Percentiles rank a stretch among this genome's conserved stretches.
phyloP scores from a whole-genome alignment of 2,888 invertebrate genomes.

The Helobdella robusta region DNA sequence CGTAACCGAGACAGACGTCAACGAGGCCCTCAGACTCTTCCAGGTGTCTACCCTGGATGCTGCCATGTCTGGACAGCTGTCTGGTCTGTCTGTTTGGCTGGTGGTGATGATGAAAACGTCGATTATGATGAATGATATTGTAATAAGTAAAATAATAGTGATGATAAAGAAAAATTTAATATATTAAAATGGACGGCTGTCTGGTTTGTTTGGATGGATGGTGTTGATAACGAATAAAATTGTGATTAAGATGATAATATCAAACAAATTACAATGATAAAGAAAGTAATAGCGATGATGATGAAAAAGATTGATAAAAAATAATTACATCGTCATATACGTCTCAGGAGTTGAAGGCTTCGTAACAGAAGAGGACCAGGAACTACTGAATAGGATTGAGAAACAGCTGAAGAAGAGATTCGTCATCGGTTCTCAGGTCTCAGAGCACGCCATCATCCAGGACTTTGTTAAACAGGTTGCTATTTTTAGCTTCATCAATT shows the following conservation, averaged over 20 bases:
- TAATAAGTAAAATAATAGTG: too few relatives aligned
- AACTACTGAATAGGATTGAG: constrained; percentile 76
- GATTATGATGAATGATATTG: not conserved
- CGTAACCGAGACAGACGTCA: constrained; percentile 78
- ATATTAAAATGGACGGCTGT: too few relatives aligned
- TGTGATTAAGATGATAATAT: too few relatives aligned
- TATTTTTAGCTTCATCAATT: not conserved
- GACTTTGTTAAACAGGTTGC: constrained; percentile 59
- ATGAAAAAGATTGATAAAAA: too few relatives aligned
- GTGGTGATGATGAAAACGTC: not conserved
- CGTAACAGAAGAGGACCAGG: constrained; percentile 85
- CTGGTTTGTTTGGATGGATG: too few relatives aligned
- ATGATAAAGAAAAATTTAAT: too few relatives aligned
- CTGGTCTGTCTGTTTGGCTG: constrained; percentile 55
- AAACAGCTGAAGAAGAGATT: constrained; percentile 81
- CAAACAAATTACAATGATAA: too few relatives aligned
- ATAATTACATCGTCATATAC: not conserved
- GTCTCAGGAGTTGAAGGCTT: constrained; percentile 88
- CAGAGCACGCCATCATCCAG: constrained; percentile 82
- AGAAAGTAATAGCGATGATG: too few relatives aligned
- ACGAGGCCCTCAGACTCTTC: constrained; percentile 87
- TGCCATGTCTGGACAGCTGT: constrained; percentile 79
- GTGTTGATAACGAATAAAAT: too few relatives aligned
- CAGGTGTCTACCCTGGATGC: constrained; percentile 95
- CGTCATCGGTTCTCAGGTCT: constrained; percentile 80